phyloP scores from a whole-genome alignment of 2,888 invertebrate species.

The Gibbula magus region DNA sequence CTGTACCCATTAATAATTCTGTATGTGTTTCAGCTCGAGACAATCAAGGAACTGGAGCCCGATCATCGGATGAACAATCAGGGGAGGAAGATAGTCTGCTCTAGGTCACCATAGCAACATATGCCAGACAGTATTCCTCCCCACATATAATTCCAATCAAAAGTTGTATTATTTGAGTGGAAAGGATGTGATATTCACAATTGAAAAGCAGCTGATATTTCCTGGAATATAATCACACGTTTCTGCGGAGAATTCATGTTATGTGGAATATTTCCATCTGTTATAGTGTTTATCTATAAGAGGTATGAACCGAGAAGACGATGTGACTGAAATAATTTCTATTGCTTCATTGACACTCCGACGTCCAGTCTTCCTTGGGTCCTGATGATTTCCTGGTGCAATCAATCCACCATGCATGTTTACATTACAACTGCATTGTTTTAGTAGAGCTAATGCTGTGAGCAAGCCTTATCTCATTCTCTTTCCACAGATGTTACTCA shows the following conservation, averaged over 20 bases:
- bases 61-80: constrained; percentile 17
- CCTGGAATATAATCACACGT: background rate
- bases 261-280: background rate
- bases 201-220: background rate
- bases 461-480: too few species aligned
- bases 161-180: background rate
- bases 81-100: constrained; percentile 20
- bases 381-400: too few species aligned
- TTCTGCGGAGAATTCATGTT: background rate
- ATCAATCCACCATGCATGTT: too few species aligned
- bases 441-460: too few species aligned
- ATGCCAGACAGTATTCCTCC: background rate
- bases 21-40: background rate
- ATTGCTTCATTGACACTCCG: too few species aligned
- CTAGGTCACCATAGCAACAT: background rate
- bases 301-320: background rate
- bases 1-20: too few species aligned
- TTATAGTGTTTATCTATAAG: background rate
- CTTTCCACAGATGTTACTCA: too few species aligned
- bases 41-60: background rate
- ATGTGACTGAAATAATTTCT: too few species aligned
- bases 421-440: too few species aligned
- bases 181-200: background rate
- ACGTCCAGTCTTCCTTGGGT: too few species aligned
- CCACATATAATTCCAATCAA: background rate